These are phyloP conservation scores for Babyrousa celebensis DNA, from an alignment of 2,797 vertebrate genomes.

Conservation along the genomic window DNA sequence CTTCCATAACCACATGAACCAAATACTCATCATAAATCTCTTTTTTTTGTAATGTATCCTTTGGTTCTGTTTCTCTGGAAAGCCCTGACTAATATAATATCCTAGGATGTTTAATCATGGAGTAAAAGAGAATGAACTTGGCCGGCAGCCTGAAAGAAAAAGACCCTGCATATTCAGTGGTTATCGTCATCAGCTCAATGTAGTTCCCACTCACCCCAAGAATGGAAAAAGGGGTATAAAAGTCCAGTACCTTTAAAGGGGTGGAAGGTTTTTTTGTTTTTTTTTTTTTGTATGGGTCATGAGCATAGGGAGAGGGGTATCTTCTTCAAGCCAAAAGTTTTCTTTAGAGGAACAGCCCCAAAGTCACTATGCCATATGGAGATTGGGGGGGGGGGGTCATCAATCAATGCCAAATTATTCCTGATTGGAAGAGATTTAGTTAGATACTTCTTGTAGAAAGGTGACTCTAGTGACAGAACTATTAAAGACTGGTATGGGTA, in stretches of 20 bases:
- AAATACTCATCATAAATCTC: neutral
- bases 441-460: neutral
- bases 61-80: neutral
- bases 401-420: too few species aligned
- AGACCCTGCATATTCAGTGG: fast-evolving
- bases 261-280: too few species aligned
- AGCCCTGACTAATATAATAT: neutral
- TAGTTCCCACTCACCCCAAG: neutral
- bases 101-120: neutral
- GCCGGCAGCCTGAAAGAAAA: too few species aligned
- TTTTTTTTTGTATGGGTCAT: neutral
- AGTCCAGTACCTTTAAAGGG: neutral
- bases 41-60: neutral
- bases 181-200: neutral
- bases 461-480: too few species aligned
- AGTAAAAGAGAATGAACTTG: neutral
- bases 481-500: neutral
- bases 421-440: neutral
- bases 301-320: neutral
- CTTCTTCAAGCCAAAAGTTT: neutral
- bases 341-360: neutral
- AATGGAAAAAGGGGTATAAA: neutral
- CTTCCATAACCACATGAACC: neutral
- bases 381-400: neutral
- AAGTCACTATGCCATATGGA: neutral